These are phyloP conservation scores for Tapirus terrestris DNA, from an alignment of 2,113 vertebrate genomes.

Conservation along the genomic window DNA sequence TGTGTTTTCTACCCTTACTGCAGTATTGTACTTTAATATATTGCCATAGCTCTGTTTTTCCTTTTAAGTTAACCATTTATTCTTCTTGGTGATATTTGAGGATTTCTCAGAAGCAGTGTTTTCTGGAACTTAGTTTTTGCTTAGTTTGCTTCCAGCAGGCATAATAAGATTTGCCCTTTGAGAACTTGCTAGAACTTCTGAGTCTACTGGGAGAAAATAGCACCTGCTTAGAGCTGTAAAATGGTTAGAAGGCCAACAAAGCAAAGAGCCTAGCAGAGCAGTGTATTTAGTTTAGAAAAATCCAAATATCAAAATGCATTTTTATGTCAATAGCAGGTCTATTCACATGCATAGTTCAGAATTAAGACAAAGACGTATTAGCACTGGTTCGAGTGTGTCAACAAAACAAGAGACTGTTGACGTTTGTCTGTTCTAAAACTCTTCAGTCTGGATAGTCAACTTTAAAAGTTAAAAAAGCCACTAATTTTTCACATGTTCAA, in stretches of 20 bases:
- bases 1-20: slow-evolving; percentile 56
- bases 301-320: slow-evolving; percentile 37
- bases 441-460: slow-evolving; percentile 36
- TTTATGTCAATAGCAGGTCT: slow-evolving; percentile 53
- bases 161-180: slow-evolving; percentile 59
- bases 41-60: slow-evolving; percentile 54
- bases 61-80: slow-evolving; percentile 57
- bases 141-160: slow-evolving; percentile 65
- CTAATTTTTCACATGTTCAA: slow-evolving; percentile 44
- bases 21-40: slow-evolving; percentile 54
- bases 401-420: slow-evolving; percentile 26
- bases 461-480: slow-evolving; percentile 60
- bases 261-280: slow-evolving; percentile 3
- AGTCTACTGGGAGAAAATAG: slow-evolving; percentile 42
- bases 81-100: slow-evolving; percentile 65
- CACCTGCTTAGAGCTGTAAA: slow-evolving; percentile 49
- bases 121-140: slow-evolving; percentile 62
- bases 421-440: slow-evolving; percentile 57
- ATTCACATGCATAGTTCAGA: slow-evolving; percentile 20
- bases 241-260: slow-evolving; percentile 41
- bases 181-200: slow-evolving; percentile 56
- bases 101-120: slow-evolving; percentile 57
- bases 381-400: slow-evolving; percentile 38
- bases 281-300: slow-evolving; percentile 64
- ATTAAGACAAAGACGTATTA: slow-evolving; percentile 43